Conservation (phyloP, 2,797 vertebrate genomes). For the Macrochelys suwanniensis region DNA sequence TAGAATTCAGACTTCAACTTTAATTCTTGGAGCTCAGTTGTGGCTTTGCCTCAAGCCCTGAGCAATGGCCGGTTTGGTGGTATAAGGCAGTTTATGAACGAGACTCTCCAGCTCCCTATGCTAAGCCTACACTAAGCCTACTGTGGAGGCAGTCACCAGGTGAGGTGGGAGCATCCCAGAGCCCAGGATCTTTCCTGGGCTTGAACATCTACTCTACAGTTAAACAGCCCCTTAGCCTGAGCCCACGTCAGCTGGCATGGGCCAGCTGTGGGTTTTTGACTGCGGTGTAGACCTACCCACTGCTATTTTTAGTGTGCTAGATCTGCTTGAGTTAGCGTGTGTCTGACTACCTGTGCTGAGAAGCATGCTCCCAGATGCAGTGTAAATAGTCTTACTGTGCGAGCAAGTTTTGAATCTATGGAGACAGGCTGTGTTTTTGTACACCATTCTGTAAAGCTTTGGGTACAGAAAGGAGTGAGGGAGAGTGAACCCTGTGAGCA, state of each 20-base stretch:
- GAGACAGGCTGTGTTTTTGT: background rate
- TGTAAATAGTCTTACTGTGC: background rate
- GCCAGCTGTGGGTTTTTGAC: background rate
- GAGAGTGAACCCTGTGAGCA: too few relatives aligned
- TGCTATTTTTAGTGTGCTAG: background rate
- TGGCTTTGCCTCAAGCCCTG: background rate
- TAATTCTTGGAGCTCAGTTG: background rate
- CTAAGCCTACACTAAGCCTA: background rate
- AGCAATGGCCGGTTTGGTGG: background rate
- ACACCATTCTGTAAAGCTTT: background rate
- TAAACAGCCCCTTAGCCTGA: too few relatives aligned
- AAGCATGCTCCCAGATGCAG: background rate
- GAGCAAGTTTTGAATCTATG: background rate
- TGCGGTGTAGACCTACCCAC: background rate
- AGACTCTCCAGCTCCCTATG: background rate
- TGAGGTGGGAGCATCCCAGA: background rate
- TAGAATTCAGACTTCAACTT: background rate
- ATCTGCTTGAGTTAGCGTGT: background rate
- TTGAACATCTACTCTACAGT: too few relatives aligned
- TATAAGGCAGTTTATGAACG: background rate
- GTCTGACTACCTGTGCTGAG: background rate
- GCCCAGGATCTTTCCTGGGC: too few relatives aligned
- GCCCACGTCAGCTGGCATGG: too few relatives aligned
- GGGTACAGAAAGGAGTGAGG: rapidly evolving
- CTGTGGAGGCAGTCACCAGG: background rate